phyloP scores from a whole-genome alignment of 2,797 vertebrate genomes.

The Amniataba percoides region DNA sequence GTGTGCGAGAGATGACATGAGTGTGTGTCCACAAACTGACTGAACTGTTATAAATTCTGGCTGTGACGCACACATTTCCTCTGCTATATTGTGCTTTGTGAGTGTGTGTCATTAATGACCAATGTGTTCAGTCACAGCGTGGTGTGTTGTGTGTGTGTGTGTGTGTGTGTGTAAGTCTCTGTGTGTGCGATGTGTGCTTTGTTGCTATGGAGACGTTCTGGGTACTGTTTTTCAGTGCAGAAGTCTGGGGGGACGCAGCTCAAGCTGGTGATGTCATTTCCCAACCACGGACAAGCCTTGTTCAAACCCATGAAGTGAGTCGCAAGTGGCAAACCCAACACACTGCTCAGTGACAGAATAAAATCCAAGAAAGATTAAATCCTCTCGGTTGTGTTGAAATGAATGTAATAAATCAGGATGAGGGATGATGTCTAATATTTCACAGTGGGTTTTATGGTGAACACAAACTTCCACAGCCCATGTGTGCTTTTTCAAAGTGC shows the following conservation, averaged over 20 bases:
- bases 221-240: constrained; percentile 83
- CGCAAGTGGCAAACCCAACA: background rate
- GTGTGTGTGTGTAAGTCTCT: background rate
- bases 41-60: background rate
- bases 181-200: constrained; percentile 12
- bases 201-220: constrained; percentile 68
- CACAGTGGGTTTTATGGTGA: background rate
- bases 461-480: background rate
- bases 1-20: background rate
- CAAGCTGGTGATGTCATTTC: constrained; percentile 88
- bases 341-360: background rate
- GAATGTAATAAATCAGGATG: background rate
- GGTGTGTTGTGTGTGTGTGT: background rate
- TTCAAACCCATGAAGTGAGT: constrained; percentile 91
- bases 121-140: constrained; percentile 21
- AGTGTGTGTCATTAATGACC: constrained; percentile 3
- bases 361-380: background rate
- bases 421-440: background rate
- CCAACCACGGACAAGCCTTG: constrained; percentile 87
- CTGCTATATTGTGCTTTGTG: background rate
- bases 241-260: constrained; percentile 89
- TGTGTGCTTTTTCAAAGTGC: background rate
- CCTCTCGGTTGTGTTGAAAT: constrained; percentile 1
- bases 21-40: background rate
- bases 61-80: constrained; percentile 33